A percentile compares a stretch with the other conserved stretches of the same genome.
phyloP scores from a whole-genome alignment of 2,888 invertebrate species.

The Antheraea assamensis region DNA sequence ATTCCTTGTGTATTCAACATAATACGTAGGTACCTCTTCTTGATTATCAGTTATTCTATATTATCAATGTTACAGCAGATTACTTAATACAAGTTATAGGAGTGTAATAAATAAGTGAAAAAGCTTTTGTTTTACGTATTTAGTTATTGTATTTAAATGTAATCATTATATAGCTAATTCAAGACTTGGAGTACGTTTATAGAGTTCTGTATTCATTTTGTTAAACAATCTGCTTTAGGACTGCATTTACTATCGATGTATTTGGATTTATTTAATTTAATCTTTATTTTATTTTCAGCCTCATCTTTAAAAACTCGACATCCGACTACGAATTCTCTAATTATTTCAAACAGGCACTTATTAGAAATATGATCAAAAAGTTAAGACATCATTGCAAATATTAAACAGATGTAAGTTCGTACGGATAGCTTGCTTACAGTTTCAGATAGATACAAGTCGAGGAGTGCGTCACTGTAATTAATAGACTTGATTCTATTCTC shows the following conservation, averaged over 20 bases:
- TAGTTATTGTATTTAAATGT: background rate
- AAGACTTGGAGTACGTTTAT: background rate
- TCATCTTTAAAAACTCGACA: background rate
- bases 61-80: background rate
- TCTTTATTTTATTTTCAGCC: background rate
- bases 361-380: slow-evolving; percentile 9
- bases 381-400: slow-evolving; percentile 13
- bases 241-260: background rate
- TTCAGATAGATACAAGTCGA: slow-evolving; percentile 50
- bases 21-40: background rate
- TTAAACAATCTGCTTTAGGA: background rate
- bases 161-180: background rate
- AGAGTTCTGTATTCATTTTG: background rate
- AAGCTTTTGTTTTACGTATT: background rate
- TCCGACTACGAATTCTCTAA: background rate
- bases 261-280: background rate
- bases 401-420: slow-evolving; percentile 58
- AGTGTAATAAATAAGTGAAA: background rate
- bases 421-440: slow-evolving; percentile 45
- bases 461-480: slow-evolving; percentile 78
- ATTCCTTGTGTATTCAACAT: background rate
- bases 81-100: background rate
- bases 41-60: background rate
- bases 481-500: slow-evolving; percentile 74
- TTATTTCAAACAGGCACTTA: background rate